Conservation (phyloP, 2,797 vertebrate species). For the Loriculus beryllinus region DNA sequence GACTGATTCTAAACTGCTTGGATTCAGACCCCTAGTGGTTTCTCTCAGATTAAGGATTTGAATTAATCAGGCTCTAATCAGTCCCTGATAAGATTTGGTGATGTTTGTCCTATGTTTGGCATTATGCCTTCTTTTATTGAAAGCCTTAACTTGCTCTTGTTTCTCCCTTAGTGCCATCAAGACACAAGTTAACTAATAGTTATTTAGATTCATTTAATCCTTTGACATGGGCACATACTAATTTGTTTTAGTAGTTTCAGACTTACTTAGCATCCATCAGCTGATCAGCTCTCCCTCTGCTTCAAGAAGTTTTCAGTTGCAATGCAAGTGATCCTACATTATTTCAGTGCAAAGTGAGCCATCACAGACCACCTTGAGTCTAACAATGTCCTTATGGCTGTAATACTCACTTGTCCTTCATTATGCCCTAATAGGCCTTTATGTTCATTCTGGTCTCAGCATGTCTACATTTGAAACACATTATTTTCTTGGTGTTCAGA, state of each 20-base stretch:
- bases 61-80: constrained; percentile 22
- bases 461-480: not conserved
- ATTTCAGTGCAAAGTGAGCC: not conserved
- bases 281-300: not conserved
- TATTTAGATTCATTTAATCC: not conserved
- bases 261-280: not conserved
- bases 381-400: not conserved
- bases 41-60: constrained; percentile 17
- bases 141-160: not conserved
- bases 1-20: not conserved
- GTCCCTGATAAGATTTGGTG: not conserved
- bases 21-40: not conserved
- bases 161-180: not conserved
- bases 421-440: not conserved
- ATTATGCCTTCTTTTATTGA: not conserved
- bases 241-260: not conserved
- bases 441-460: not conserved
- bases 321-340: not conserved
- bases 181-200: not conserved
- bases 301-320: not conserved
- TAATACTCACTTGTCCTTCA: not conserved
- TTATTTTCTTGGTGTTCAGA: not conserved
- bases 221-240: not conserved
- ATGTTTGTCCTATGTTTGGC: not conserved
- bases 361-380: not conserved